Evolutionary conservation across 2,888 invertebrate genomes (phyloP), one percentile per base, ranked within the genome.

Genomic region (Morinoia aosen): DNA sequence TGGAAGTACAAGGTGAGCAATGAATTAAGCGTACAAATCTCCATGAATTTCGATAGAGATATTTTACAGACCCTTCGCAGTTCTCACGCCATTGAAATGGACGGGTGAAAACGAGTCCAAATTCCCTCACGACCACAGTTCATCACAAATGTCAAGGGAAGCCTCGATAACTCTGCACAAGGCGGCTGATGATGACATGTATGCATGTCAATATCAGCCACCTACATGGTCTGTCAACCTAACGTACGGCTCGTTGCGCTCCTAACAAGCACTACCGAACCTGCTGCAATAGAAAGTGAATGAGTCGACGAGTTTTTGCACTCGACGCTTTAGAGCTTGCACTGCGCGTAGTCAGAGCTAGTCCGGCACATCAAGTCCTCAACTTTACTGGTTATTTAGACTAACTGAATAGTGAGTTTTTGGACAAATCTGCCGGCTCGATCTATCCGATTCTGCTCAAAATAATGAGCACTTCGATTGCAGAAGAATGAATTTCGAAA

Each of bases 141-240:
- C 76, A 16, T 76, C 25, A 76, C 76, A 76, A 76, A 76, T 76
- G 76, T 76, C 76, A 76, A 76, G 76, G 76, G 76, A 76, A 76
- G 33, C 25, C 76, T 76, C 25, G 76, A 8, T 33, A 76, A 76
- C 25, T 33, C 33, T 25, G 76, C 76, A 76, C 25, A 25, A 25
- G 19, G 61, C 25, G 76, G 19, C 76, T 76, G 76, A 33, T 76
- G 76, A 76, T 76, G 25, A 76, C 19, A 33, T 25, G 76, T 33
- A 16, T 33, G 25, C 76, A 76, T 76, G 76, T 33, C 2, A 76
- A 76, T 76, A 76, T 14, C 76, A 19, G 25, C 25, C 76, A 19
- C 61, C 48, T 48, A 5, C 48, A 48, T 8, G 8, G 61, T 61
- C 61, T 61, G 61, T 10, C 61, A 76, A 76, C 76, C 76, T 76